phyloP scores from a whole-genome alignment of 2,888 invertebrate species.

The Pherbina coryleti region DNA sequence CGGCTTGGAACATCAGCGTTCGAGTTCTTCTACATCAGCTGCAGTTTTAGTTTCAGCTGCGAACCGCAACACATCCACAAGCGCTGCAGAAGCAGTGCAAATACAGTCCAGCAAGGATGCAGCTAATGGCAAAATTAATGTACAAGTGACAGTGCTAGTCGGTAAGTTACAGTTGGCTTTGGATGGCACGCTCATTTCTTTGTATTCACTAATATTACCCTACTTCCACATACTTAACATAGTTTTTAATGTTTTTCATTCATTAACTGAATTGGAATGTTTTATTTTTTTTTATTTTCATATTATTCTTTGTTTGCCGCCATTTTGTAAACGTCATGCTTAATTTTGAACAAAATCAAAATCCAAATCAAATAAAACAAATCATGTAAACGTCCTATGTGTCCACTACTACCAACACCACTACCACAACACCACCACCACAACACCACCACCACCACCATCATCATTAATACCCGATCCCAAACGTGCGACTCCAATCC shows the following conservation, averaged over 20 bases:
- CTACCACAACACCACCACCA: constrained; percentile 13
- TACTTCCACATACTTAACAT: not conserved
- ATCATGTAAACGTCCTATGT: constrained; percentile 20
- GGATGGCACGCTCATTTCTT: not conserved
- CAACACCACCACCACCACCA: constrained; percentile 15
- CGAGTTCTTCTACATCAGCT: constrained; percentile 64
- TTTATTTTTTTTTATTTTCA: constrained; percentile 1
- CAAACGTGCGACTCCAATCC: constrained; percentile 42
- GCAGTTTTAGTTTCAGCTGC: constrained; percentile 72
- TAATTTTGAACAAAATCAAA: constrained; percentile 16
- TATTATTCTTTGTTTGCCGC: constrained; percentile 13
- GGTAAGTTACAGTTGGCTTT: constrained; percentile 60
- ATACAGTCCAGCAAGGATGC: constrained; percentile 72
- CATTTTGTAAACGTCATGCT: constrained; percentile 28
- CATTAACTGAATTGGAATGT: not conserved
- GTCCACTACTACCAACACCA: not conserved
- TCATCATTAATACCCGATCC: constrained; percentile 11
- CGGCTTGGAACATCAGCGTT: constrained; percentile 54
- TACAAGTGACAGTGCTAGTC: constrained; percentile 88
- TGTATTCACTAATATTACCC: not conserved
- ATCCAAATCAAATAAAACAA: not conserved
- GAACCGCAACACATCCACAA: constrained; percentile 68
- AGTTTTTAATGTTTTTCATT: not conserved
- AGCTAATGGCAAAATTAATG: constrained; percentile 86
- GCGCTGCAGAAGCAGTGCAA: constrained; percentile 60